Evolutionary conservation across 2,113 vertebrate genomes (phyloP).

Genomic region (Cardinalis cardinalis): DNA sequence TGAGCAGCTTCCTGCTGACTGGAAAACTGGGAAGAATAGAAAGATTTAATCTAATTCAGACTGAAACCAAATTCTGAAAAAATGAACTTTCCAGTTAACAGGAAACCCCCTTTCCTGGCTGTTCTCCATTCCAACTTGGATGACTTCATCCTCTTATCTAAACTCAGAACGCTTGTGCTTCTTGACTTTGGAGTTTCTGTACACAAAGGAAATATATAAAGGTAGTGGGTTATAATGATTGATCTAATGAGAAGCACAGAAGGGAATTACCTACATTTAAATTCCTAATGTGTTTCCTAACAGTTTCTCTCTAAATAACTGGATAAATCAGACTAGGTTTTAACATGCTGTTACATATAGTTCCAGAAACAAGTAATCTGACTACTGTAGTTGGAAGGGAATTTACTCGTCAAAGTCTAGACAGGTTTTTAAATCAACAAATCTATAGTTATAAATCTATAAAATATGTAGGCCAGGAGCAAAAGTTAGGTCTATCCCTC

Average conservation of each 20-base stretch:
- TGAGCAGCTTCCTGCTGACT: constrained; percentile 17
- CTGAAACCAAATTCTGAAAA: not conserved
- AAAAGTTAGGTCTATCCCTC: not conserved
- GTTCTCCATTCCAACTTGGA: not conserved
- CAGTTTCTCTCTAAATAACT: not conserved
- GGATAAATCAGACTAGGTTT: not conserved
- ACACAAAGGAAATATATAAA: not conserved
- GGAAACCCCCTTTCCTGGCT: constrained; percentile 3
- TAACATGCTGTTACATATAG: not conserved
- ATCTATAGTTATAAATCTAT: not conserved
- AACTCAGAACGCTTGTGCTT: not conserved
- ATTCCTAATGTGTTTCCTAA: not conserved
- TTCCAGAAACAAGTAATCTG: not conserved
- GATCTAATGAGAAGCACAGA: not conserved
- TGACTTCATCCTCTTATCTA: not conserved
- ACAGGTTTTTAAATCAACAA: not conserved
- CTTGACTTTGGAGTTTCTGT: not conserved
- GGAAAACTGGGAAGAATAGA: not conserved
- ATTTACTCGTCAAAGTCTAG: not conserved
- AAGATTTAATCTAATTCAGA: not conserved
- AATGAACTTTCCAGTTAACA: not conserved
- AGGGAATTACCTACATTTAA: not conserved
- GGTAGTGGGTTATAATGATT: not conserved
- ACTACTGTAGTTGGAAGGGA: not conserved
- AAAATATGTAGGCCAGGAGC: not conserved